Conservation (phyloP, 2,888 invertebrate genomes). For the Anagyrus pseudococci region DNA sequence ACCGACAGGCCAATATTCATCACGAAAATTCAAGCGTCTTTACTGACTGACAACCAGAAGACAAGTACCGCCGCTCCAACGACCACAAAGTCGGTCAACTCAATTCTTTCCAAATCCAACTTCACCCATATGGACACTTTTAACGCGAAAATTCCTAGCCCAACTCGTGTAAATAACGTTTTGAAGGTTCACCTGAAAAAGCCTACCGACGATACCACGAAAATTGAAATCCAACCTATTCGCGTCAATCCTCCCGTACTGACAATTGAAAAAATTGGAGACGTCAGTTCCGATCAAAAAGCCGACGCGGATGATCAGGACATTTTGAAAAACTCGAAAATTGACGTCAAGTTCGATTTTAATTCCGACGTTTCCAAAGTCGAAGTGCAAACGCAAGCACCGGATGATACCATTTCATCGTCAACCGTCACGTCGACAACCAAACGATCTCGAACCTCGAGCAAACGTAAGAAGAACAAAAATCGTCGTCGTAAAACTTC, state of each 20-base stretch:
- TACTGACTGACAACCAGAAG: conserved; percentile 66
- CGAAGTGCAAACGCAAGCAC: conserved; percentile 55
- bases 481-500: conserved; percentile 67
- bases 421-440: conserved; percentile 60
- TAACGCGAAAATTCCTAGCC: conserved; percentile 44
- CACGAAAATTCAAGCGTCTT: conserved; percentile 71
- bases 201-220: conserved; percentile 47
- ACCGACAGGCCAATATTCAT: conserved; percentile 55
- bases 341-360: conserved; percentile 54
- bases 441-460: conserved; percentile 62
- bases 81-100: conserved; percentile 20
- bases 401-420: conserved; percentile 47
- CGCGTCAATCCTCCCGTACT: conserved; percentile 49
- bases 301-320: conserved; percentile 62
- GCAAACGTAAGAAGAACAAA: conserved; percentile 65
- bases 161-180: conserved; percentile 47
- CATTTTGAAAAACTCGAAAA: conserved; percentile 61
- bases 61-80: conserved; percentile 47
- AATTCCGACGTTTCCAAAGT: conserved; percentile 57
- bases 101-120: conserved; percentile 34
- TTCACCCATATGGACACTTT: conserved; percentile 29
- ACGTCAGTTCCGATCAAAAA: conserved; percentile 41
- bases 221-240: conserved; percentile 50
- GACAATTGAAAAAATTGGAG: conserved; percentile 50
- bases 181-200: conserved; percentile 53